Conservation (phyloP, 2,113 vertebrate genomes). For the Aegithalos caudatus region DNA sequence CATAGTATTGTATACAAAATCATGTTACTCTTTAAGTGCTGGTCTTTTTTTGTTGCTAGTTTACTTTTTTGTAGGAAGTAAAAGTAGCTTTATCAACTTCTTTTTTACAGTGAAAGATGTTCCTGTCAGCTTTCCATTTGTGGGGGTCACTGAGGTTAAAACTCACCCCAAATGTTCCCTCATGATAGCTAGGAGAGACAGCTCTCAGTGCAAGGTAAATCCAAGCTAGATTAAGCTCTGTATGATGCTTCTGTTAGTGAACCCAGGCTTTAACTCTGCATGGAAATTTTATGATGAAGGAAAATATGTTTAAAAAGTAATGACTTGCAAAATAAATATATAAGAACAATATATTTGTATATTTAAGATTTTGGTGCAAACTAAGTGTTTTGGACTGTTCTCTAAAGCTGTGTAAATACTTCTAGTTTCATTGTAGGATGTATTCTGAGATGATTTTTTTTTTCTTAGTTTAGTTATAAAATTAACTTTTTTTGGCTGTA, state of each 20-base stretch:
- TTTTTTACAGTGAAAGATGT: not conserved
- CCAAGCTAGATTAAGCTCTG: not conserved
- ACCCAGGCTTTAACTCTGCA: not conserved
- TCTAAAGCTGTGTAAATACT: not conserved
- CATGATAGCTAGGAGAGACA: not conserved
- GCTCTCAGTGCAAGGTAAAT: not conserved
- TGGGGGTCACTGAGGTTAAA: not conserved
- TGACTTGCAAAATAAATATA: not conserved
- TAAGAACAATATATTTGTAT: not conserved
- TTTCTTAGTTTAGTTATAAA: not conserved
- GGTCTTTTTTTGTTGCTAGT: not conserved
- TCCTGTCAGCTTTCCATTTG: not conserved
- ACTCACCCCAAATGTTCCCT: not conserved
- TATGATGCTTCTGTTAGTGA: not conserved
- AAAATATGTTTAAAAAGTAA: not conserved
- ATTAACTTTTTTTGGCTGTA: not conserved
- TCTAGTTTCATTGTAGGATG: not conserved
- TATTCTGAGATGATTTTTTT: not conserved
- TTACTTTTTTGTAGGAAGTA: not conserved
- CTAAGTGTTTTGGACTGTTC: not conserved
- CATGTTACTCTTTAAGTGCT: conserved; percentile 22
- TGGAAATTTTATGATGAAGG: not conserved
- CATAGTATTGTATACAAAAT: conserved; percentile 26
- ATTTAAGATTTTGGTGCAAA: not conserved
- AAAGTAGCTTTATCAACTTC: not conserved